phyloP scores from a whole-genome alignment of 2,888 invertebrate species.

The Polydrusus pterygomalis region DNA sequence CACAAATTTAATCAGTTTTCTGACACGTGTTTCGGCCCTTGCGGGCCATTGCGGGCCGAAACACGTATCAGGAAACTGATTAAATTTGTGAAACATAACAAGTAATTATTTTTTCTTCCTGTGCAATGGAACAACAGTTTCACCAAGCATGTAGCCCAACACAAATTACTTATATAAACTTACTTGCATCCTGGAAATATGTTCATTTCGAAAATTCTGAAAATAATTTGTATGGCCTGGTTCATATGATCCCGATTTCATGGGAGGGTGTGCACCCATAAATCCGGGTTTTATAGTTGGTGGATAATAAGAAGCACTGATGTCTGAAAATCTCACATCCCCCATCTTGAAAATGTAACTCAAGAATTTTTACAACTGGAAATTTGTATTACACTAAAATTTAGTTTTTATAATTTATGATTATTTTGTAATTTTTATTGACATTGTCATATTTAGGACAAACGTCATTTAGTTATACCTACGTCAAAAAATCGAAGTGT shows the following conservation, averaged over 20 bases:
- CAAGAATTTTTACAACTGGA: conserved; percentile 8
- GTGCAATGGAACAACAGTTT: too few species aligned
- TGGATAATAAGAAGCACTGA: conserved; percentile 68
- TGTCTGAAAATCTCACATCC: conserved; percentile 50
- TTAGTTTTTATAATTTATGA: conserved; percentile 1
- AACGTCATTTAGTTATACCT: too few species aligned
- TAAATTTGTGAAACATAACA: too few species aligned
- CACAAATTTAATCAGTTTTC: too few species aligned
- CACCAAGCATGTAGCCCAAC: too few species aligned
- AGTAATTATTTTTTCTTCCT: too few species aligned
- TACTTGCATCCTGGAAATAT: conserved; percentile 70
- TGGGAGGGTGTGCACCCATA: conserved; percentile 69
- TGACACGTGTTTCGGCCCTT: too few species aligned
- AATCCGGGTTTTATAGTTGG: conserved; percentile 68
- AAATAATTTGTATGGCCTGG: conserved; percentile 62
- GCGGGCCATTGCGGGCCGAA: too few species aligned
- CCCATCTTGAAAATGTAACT: conserved; percentile 22
- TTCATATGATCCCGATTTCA: conserved; percentile 40
- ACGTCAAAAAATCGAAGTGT: not conserved
- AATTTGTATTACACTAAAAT: conserved; percentile 26
- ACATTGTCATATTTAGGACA: not conserved
- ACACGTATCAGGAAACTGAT: too few species aligned
- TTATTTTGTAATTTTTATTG: not conserved
- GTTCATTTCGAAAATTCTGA: conserved; percentile 71
- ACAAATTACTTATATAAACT: conserved; percentile 31